Percentiles rank a stretch among this genome's conserved stretches.
Conservation (phyloP, 2,113 vertebrate species). For the Notarius quadriscutis region DNA sequence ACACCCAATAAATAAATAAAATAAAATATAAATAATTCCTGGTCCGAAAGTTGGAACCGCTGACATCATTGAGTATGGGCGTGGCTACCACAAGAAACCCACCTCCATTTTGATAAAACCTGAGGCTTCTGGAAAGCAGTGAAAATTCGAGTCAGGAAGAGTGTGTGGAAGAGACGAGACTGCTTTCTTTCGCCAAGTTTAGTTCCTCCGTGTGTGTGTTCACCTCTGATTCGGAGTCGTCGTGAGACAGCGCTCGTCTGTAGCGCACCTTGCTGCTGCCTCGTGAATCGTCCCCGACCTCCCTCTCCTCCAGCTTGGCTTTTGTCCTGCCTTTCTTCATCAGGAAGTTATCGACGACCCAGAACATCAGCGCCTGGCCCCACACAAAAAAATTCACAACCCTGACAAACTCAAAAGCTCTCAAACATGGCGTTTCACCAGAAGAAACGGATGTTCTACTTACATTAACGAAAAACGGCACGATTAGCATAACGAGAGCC, state of each 20-base stretch:
- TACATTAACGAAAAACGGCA: slow-evolving; percentile 97
- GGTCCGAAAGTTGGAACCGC: no score
- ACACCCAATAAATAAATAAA: no score
- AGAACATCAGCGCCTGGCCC: slow-evolving; percentile 92
- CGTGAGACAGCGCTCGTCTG: slow-evolving; percentile 91
- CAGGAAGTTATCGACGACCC: slow-evolving; percentile 98
- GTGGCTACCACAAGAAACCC: no score
- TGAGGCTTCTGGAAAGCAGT: no score
- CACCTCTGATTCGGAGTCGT: slow-evolving; percentile 97
- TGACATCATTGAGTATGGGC: no score
- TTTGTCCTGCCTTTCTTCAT: slow-evolving; percentile 99
- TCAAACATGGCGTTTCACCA: not conserved
- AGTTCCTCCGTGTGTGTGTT: slow-evolving; percentile 32
- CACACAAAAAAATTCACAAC: not conserved
- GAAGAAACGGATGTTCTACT: slow-evolving; percentile 62
- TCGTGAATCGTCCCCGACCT: slow-evolving; percentile 81
- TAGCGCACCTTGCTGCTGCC: slow-evolving; percentile 93
- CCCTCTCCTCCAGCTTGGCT: slow-evolving; percentile 94
- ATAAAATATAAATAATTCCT: no score
- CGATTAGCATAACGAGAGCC: slow-evolving; percentile 97
- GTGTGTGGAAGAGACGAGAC: no score
- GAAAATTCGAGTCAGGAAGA: no score
- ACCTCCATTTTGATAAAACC: no score
- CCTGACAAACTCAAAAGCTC: not conserved
- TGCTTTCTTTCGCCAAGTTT: no score